These are phyloP conservation scores for Glareola pratincola DNA, from an alignment of 2,113 vertebrate species.

Conservation along the genomic window DNA sequence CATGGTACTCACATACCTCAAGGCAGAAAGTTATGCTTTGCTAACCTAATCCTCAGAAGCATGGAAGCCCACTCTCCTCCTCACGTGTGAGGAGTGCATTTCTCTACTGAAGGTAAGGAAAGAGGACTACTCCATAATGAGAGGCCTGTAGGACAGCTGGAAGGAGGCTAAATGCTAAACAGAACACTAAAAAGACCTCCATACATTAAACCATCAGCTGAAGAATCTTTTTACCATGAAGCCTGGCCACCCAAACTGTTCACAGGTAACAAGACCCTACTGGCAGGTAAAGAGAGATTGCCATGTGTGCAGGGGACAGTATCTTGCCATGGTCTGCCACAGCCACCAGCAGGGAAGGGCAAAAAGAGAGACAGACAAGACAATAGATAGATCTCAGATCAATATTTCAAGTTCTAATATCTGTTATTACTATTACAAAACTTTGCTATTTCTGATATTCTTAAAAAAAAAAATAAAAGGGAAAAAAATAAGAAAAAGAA, in stretches of 20 bases:
- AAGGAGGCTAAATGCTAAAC: background rate
- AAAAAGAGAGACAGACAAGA: background rate
- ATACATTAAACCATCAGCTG: background rate
- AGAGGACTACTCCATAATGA: conserved; percentile 12
- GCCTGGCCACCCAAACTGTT: background rate
- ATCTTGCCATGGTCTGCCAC: background rate
- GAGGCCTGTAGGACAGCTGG: background rate
- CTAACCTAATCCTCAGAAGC: background rate
- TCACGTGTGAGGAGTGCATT: background rate
- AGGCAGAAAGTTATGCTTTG: background rate
- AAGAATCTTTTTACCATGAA: conserved; percentile 41
- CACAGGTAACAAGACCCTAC: background rate
- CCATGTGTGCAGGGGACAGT: background rate
- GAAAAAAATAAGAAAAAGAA: background rate
- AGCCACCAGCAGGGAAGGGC: background rate
- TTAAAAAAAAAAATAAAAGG: background rate
- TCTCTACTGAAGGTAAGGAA: background rate
- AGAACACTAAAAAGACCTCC: conserved; percentile 5
- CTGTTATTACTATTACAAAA: background rate
- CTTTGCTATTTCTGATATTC: background rate
- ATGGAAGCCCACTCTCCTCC: background rate
- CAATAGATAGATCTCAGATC: background rate
- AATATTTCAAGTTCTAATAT: background rate
- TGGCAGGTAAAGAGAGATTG: background rate
- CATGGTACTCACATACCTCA: background rate